Evolutionary conservation across 2,888 invertebrate species (phyloP), one percentile per base, ranked within the genome.

Genomic region (Machimus rusticus): DNA sequence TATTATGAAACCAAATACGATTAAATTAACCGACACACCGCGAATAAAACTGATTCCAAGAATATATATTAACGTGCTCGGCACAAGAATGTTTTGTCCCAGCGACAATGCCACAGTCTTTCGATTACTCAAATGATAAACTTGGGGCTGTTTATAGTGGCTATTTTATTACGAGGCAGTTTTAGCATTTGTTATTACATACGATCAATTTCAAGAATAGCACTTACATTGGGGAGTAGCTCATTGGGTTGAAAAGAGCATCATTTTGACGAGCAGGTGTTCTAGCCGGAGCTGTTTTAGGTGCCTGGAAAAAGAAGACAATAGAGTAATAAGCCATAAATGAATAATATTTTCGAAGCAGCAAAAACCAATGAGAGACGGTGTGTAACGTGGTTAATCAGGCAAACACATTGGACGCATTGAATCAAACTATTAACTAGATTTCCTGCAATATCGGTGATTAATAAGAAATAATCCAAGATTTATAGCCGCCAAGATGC

Each of bases 211-310:
- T 66, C 66, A 66, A 66, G 66, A 66, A 23, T 19, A 66, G 88
- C 90, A 91, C 91, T 91, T 91, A 92, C 90, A 92, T 90, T 23
- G 92, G 93, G 34, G 92, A 91, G 89, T 91, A 92, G 89, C 91
- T 92, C 81, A 90, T 91, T 28, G 93, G 92, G 89, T 92, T 93
- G 87, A 93, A 92, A 82, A 91, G 90, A 14, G 88, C 89, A 74
- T 90, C 91, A 84, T 89, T 89, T 77, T 91, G 91, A 37, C 91
- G 90, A 87, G 90, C 91, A 88, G 92, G 90, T 86, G 91, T 91
- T 90, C 90, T 90, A 84, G 91, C 90, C 88, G 90, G 88, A 86
- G 90, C 87, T 86, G 89, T 89, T 90, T 90, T 90, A 43, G 82
- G 82, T 51, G 91, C 90, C 91, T 91, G 89, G 74, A 91, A 74